A percentile compares a stretch with the other conserved stretches of the same genome.
These are phyloP conservation scores for Spea hammondii DNA, from an alignment of 2,797 vertebrate species.

Conservation along the genomic window DNA sequence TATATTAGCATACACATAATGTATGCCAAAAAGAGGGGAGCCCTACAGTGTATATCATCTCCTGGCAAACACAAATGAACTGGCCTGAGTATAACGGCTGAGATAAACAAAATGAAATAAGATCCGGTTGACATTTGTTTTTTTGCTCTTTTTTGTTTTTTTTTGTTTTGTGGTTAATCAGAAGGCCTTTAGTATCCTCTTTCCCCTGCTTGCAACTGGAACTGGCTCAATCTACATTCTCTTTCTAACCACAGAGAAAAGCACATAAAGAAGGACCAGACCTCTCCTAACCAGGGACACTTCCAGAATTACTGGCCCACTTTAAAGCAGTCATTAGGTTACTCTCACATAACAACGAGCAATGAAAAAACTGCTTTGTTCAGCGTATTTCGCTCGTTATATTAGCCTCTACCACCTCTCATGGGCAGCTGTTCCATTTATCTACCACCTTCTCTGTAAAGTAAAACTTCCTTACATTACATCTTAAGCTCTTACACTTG, in stretches of 20 bases:
- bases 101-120: slow-evolving; percentile 42
- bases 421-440: too few species aligned
- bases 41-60: not conserved
- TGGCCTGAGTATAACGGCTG: slow-evolving; percentile 29
- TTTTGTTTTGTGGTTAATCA: slow-evolving; percentile 20
- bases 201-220: slow-evolving; percentile 7
- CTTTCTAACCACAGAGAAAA: not conserved
- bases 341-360: too few species aligned
- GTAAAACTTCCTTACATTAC: too few species aligned
- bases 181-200: not conserved
- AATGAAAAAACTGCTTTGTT: too few species aligned
- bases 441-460: too few species aligned
- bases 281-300: too few species aligned
- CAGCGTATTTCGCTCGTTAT: too few species aligned
- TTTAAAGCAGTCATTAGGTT: too few species aligned
- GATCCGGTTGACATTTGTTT: slow-evolving; percentile 40
- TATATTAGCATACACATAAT: not conserved
- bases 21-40: not conserved
- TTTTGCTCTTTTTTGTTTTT: slow-evolving; percentile 2
- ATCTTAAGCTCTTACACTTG: too few species aligned
- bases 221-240: not conserved
- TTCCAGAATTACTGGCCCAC: too few species aligned
- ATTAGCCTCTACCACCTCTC: too few species aligned
- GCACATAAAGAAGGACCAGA: too few species aligned
- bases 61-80: slow-evolving; percentile 32